Base-by-base conservation (phyloP, 2,113 vertebrate genomes). In the Taurulus bubalis region DNA sequence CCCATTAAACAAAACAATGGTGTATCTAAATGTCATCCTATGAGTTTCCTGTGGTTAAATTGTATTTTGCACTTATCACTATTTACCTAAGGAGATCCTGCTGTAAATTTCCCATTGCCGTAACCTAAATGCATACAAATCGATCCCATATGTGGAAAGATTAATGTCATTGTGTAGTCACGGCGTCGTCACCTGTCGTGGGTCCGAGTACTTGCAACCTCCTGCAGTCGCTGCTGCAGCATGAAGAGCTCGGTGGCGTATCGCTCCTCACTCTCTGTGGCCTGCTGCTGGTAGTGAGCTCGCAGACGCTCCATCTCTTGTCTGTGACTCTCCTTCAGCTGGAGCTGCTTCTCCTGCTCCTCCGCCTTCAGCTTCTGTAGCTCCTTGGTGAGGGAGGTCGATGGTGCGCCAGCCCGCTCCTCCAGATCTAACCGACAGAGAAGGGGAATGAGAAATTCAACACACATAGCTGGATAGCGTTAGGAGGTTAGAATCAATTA, bases 211-310 rank as follows among this genome's bases (percentile, higher is more conserved):
- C 88, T 24, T 1, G 70, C 93, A 75, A 90, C 59, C 80, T 94
- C 85, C 75, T 95, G 93, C 80, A 96, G 93, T n/a, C 89, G 93
- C 65, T 94, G 85, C 80, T 97, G 94, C 24, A 97, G 92, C 79
- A 88, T 84, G 2, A 90, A 74, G n/a, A 97, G 93, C 89, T 98
- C 95, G 1, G 87, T 74, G 0, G 83, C 75, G 58, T 94, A 95
- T 1, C 94, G 93, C 89, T 96, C 94, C 82, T 97, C 95, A 0
- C 87, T 93, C 87, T 98, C 96, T 59, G 94, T 84, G 73, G 96
- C 91, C 67, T 96, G 95, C 71, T 96, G 93, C 2, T 95, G 93
- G 88, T 97, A 96, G 94, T 95, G 95, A 56, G 88, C 87, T 53
- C 91, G 71, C 15, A 96, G 94, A 45, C 42, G 93, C 88, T 97